A percentile compares a stretch with the other conserved stretches of the same genome.
These are phyloP conservation scores for Hanleya hanleyi DNA, from an alignment of 2,888 invertebrate species.

Conservation along the genomic window DNA sequence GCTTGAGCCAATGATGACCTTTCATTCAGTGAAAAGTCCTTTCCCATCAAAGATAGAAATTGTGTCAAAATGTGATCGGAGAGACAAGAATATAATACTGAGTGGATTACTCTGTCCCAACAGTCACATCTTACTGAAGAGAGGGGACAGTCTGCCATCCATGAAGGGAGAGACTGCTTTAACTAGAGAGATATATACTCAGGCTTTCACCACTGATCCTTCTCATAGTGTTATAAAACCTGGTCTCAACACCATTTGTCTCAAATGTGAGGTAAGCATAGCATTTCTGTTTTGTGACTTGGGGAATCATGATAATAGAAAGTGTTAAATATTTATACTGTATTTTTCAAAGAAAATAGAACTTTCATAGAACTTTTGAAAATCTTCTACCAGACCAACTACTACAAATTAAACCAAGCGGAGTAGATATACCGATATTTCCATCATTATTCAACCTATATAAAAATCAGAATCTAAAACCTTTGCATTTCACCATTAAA, in stretches of 20 bases:
- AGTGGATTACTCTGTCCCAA: conserved; percentile 57
- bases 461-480: too few species aligned
- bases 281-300: not conserved
- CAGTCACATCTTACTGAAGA: conserved; percentile 54
- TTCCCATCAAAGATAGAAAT: conserved; percentile 47
- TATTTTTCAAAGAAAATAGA: too few species aligned
- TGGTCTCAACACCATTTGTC: conserved; percentile 73
- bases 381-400: too few species aligned
- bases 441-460: too few species aligned
- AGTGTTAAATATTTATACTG: too few species aligned
- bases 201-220: conserved; percentile 76
- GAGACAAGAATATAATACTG: conserved; percentile 29
- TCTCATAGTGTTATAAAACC: conserved; percentile 73
- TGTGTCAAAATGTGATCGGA: conserved; percentile 43
- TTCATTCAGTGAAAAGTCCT: conserved; percentile 42
- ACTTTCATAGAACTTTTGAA: too few species aligned
- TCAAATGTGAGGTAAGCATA: conserved; percentile 52
- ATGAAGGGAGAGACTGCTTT: conserved; percentile 77
- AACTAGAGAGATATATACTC: conserved; percentile 80
- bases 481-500: too few species aligned
- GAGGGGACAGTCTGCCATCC: conserved; percentile 53
- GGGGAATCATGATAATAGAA: not conserved
- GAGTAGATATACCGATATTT: too few species aligned
- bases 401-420: too few species aligned
- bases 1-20: conserved; percentile 51